A percentile compares a stretch with the other conserved stretches of the same genome.
Conservation (phyloP, 2,797 vertebrate genomes). For the Notolepis coatsorum region DNA sequence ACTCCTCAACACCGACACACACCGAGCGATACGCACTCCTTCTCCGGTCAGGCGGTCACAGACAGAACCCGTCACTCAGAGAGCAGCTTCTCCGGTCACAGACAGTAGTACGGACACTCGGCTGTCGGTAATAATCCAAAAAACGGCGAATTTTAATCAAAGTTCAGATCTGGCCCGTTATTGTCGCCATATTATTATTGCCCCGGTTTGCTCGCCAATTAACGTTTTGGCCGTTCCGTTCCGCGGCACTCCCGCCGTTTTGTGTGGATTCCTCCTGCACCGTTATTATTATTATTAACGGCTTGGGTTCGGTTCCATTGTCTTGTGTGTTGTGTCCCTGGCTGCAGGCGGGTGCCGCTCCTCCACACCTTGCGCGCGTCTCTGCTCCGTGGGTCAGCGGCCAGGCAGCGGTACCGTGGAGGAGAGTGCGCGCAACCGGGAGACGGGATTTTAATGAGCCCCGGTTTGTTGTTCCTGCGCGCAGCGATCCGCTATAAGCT, state of each 20-base stretch:
- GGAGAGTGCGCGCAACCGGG: conserved; percentile 65
- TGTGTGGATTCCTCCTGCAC: not conserved
- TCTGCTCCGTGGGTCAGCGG: conserved; percentile 28
- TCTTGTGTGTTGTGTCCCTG: too few relatives aligned
- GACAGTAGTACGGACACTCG: not conserved
- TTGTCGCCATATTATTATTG: conserved; percentile 64
- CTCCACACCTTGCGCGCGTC: conserved; percentile 56
- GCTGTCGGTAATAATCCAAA: conserved; percentile 44
- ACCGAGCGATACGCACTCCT: conserved; percentile 25
- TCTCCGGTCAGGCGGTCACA: conserved; percentile 16
- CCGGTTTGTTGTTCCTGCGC: conserved; percentile 26
- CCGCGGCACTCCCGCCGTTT: conserved; percentile 16
- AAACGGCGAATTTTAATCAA: conserved; percentile 37
- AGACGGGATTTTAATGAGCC: conserved; percentile 57
- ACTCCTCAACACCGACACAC: not conserved
- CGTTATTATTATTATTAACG: conserved; percentile 15
- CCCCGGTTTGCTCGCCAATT: conserved; percentile 24
- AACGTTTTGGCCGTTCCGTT: conserved; percentile 1
- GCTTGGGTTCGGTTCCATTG: conserved; percentile 58
- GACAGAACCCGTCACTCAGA: conserved; percentile 12
- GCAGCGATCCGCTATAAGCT: conserved; percentile 42
- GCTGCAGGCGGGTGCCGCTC: conserved; percentile 25
- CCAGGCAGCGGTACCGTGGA: conserved; percentile 11
- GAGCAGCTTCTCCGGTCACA: not conserved
- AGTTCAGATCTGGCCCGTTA: conserved; percentile 63